These are phyloP conservation scores for Drosophila insularis DNA, from an alignment of 1,140 invertebrate genomes.

Conservation along the genomic window DNA sequence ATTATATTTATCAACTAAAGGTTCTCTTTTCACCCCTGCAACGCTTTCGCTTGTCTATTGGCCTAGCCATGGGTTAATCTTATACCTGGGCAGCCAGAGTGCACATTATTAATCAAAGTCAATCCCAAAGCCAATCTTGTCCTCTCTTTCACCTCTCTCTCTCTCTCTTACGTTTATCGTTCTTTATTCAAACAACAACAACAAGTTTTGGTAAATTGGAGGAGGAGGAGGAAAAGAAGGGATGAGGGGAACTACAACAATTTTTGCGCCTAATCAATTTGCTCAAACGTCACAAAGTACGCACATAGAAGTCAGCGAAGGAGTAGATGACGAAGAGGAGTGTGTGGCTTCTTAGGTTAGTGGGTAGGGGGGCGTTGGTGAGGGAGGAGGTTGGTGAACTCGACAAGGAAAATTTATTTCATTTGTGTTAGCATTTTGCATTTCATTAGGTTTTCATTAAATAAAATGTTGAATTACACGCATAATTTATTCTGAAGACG, in stretches of 20 bases:
- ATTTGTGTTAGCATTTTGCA: constrained; percentile 82
- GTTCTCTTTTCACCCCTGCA: constrained; percentile 15
- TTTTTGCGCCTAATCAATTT: constrained; percentile 81
- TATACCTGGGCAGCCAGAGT: constrained; percentile 62
- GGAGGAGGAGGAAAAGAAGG: not conserved
- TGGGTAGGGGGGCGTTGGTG: constrained; percentile 20
- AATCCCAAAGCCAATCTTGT: constrained; percentile 41
- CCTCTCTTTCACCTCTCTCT: not conserved
- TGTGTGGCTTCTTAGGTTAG: not conserved
- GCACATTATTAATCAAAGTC: constrained; percentile 81
- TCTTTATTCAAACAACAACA: constrained; percentile 11
- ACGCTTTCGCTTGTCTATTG: not conserved
- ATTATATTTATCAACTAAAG: constrained; percentile 2
- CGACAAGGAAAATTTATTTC: constrained; percentile 76
- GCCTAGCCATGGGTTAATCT: constrained; percentile 48
- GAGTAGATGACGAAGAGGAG: constrained; percentile 6
- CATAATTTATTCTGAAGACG: constrained; percentile 71
- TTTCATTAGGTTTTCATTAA: constrained; percentile 82
- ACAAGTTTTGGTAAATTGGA: not conserved
- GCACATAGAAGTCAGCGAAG: constrained; percentile 7
- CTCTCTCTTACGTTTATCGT: no score
- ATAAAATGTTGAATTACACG: constrained; percentile 82
- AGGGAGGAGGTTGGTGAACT: constrained; percentile 47
- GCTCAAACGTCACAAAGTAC: constrained; percentile 64
- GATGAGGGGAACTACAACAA: constrained; percentile 49